Evolutionary conservation across 2,113 vertebrate genomes (phyloP).

Genomic region (Nipponia nippon): DNA sequence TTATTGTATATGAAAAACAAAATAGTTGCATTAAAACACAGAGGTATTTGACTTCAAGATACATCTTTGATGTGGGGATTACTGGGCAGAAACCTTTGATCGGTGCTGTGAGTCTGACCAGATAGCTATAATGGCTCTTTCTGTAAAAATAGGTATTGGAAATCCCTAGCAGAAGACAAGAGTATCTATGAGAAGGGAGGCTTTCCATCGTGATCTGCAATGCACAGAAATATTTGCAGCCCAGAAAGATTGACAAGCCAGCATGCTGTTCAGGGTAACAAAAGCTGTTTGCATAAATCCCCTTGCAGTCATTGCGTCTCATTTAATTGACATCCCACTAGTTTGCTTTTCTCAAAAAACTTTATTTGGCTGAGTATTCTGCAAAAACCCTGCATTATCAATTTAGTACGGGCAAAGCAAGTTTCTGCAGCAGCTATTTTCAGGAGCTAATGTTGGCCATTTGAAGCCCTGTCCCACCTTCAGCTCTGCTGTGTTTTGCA

Average conservation of each 20-base stretch:
- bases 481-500: not conserved
- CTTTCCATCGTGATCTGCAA: not conserved
- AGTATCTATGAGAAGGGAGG: not conserved
- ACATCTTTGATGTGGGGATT: not conserved
- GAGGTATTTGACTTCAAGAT: not conserved
- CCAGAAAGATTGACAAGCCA: not conserved
- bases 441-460: not conserved
- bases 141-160: not conserved
- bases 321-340: not conserved
- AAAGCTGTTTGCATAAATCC: not conserved
- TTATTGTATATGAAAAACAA: not conserved
- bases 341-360: not conserved
- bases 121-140: not conserved
- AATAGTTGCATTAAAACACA: not conserved
- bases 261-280: not conserved
- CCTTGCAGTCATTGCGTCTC: not conserved
- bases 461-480: not conserved
- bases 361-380: not conserved
- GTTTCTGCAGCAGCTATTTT: slow-evolving; percentile 8
- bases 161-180: not conserved
- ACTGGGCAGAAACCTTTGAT: not conserved
- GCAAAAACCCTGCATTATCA: not conserved
- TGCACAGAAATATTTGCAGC: not conserved
- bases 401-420: not conserved
- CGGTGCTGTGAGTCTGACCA: not conserved